Base-by-base conservation (phyloP, 2,888 invertebrate genomes). In the Habroteleia sp. region DNA sequence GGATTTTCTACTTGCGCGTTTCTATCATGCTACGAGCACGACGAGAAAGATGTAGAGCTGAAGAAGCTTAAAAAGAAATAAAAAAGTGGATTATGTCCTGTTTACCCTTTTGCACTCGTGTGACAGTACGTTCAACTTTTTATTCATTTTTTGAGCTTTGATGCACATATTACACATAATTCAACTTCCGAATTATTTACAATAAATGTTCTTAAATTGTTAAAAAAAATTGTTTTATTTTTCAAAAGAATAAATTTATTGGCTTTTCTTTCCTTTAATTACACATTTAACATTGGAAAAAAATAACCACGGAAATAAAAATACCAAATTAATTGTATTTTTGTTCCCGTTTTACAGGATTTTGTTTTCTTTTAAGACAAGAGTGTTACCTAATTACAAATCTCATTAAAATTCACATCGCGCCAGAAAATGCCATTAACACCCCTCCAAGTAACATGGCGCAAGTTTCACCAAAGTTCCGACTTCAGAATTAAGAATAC, bases 391-490 rank as follows among this genome's bases (percentile, higher is more conserved):
- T 83, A 86, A 85, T 86, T 85, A 85, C 83, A 84, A 86, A 84
- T 85, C 85, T 85, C 85, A 83, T 86, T 85, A 85, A 85, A 85
- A 85, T 86, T 84, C 82, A 76, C 79, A 69, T 66, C 77, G 76
- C 76, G 77, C 77, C 77, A 58, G 76, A 77, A 81, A 81, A 85
- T 82, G 82, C 83, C 81, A 86, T 86, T 85, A 85, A 81, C 82
- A 79, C 82, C 78, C 73, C 73, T 60, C 73, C 46, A 50, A 27
- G 31, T 39, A 44, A 35, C 44, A 25, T 50, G 71, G 44, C 46
- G 13, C 29, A 63, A 52, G 16, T 63, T 56, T 44, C 27, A 8
- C 65, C 33, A 14, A 73, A 65, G 23, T 73, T 73, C 37, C 48
- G 7, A 27, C 11, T 4, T n/a, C n/a, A n/a, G 65, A 60, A 58